Conservation (phyloP, 2,113 vertebrate genomes). For the Piliocolobus tephrosceles region DNA sequence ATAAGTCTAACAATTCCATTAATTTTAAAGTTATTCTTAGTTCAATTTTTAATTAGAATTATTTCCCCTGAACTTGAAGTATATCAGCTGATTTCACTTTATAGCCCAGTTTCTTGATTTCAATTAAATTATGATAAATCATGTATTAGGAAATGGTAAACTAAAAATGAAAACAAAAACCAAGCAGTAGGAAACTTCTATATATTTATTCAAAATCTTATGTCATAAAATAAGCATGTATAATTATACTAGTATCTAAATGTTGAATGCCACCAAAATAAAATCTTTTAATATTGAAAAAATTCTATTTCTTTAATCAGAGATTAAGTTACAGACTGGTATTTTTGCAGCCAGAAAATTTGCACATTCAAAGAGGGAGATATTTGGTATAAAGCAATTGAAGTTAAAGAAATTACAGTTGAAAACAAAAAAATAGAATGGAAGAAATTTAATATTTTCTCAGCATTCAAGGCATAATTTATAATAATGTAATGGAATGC, state of each 20-base stretch:
- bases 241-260: slow-evolving; percentile 18
- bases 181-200: slow-evolving; percentile 5
- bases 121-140: slow-evolving; percentile 8
- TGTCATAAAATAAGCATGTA: neutral
- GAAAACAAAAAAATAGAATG: slow-evolving; percentile 12
- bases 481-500: slow-evolving; percentile 33
- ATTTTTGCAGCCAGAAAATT: slow-evolving; percentile 18
- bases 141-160: slow-evolving; percentile 27
- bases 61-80: neutral
- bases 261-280: slow-evolving; percentile 20
- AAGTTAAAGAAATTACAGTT: slow-evolving; percentile 18
- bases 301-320: neutral
- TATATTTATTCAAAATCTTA: slow-evolving; percentile 16
- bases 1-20: neutral
- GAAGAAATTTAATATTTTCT: neutral
- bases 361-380: neutral
- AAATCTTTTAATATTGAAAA: slow-evolving; percentile 14
- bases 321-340: neutral
- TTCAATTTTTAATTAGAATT: neutral
- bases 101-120: neutral
- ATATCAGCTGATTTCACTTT: neutral
- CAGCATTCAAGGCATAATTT: neutral
- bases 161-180: slow-evolving; percentile 34
- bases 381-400: neutral
- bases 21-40: neutral